These are phyloP conservation scores for Sander vitreus DNA, from an alignment of 2,113 vertebrate genomes.

Conservation along the genomic window DNA sequence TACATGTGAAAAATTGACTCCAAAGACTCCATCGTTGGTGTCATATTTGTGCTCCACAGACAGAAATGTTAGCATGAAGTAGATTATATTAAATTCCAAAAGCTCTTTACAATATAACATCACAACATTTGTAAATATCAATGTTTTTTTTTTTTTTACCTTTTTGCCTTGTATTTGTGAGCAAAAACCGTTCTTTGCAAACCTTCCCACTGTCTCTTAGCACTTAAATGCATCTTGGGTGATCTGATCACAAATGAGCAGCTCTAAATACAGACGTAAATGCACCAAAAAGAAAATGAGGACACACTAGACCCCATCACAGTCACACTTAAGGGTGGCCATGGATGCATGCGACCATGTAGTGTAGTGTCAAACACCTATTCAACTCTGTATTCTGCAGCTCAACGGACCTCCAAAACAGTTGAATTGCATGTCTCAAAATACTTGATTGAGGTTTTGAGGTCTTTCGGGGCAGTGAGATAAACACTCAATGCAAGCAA, in stretches of 20 bases:
- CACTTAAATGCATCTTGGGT: neutral
- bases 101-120: neutral
- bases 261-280: neutral
- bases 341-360: neutral
- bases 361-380: neutral
- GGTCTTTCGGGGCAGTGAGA: too few species aligned
- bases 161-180: neutral
- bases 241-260: neutral
- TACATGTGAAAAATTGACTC: neutral
- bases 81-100: neutral
- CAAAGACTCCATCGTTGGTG: neutral
- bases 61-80: neutral
- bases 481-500: too few species aligned
- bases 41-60: neutral
- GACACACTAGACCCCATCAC: neutral
- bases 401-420: neutral
- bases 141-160: neutral
- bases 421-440: neutral
- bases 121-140: neutral
- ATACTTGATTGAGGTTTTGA: neutral
- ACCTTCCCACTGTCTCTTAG: neutral
- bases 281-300: neutral
- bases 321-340: neutral
- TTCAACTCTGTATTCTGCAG: neutral
- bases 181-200: neutral